Conservation (phyloP, 2,113 vertebrate species). For the Nerophis ophidion region DNA sequence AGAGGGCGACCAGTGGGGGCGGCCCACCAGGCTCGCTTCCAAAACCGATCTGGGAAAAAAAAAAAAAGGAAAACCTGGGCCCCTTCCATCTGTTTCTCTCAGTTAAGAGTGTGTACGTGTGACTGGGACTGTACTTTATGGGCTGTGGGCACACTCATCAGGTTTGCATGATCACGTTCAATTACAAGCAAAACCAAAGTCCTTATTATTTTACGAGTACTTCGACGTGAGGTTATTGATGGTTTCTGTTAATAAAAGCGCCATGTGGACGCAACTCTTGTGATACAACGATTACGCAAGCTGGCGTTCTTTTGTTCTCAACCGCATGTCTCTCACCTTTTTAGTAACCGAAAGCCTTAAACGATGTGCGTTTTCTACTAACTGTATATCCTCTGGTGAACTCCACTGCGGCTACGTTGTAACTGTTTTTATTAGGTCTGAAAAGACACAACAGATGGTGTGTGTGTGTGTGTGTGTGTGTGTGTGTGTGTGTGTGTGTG, state of each 20-base stretch:
- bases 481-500: neutral
- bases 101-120: slow-evolving; percentile 14
- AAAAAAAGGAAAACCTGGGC: neutral
- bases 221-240: too few species aligned
- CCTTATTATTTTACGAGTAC: too few species aligned
- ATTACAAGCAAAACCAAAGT: too few species aligned
- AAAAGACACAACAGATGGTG: slow-evolving; percentile 61
- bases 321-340: too few species aligned
- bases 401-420: slow-evolving; percentile 28
- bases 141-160: slow-evolving; percentile 2
- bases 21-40: slow-evolving; percentile 40
- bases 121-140: neutral
- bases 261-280: too few species aligned
- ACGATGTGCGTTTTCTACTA: slow-evolving; percentile 32
- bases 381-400: slow-evolving; percentile 8
- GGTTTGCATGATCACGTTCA: slow-evolving; percentile 1
- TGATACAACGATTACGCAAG: too few species aligned
- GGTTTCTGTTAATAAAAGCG: too few species aligned
- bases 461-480: too few species aligned
- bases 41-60: slow-evolving; percentile 29
- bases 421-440: slow-evolving; percentile 45
- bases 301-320: too few species aligned
- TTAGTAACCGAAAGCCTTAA: neutral
- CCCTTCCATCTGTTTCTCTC: slow-evolving; percentile 61
- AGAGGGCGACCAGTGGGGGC: slow-evolving; percentile 40